Conservation (phyloP, 1,140 invertebrate genomes). For the Drusus annulatus region DNA sequence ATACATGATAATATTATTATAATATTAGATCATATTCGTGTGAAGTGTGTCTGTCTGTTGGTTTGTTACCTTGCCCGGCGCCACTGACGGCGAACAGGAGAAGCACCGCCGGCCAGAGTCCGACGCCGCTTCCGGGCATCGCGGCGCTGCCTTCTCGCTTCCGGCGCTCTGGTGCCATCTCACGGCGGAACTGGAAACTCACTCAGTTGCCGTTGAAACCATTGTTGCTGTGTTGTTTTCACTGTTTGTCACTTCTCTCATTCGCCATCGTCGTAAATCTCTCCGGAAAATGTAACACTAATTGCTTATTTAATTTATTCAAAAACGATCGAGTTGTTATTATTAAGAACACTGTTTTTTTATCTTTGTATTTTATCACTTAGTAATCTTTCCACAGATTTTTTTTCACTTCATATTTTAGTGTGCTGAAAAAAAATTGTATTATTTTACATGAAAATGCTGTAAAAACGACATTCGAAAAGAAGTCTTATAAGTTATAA, state of each 20-base stretch:
- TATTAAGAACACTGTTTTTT: neutral
- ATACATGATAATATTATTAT: too few species aligned
- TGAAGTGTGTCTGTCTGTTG: too few species aligned
- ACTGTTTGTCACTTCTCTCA: constrained; percentile 2
- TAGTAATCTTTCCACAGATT: neutral
- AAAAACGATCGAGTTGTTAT: too few species aligned
- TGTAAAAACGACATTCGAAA: too few species aligned
- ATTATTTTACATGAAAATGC: neutral
- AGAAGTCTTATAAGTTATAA: too few species aligned
- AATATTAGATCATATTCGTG: too few species aligned
- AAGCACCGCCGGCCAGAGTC: constrained; percentile 48
- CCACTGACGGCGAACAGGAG: constrained; percentile 49
- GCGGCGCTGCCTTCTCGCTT: constrained; percentile 23
- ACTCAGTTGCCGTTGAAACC: constrained; percentile 46
- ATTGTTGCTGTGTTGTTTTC: constrained; percentile 15
- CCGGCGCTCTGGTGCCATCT: constrained; percentile 35
- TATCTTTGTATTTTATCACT: neutral
- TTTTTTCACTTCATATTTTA: neutral
- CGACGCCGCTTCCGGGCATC: constrained; percentile 39
- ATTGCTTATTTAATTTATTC: too few species aligned
- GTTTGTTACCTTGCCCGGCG: constrained; percentile 47
- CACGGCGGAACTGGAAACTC: constrained; percentile 29
- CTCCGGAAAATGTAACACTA: too few species aligned
- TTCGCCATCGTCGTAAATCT: neutral
- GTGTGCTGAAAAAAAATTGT: neutral